These are phyloP conservation scores for Boloria euphrosyne DNA, from an alignment of 2,888 invertebrate genomes.

Conservation along the genomic window DNA sequence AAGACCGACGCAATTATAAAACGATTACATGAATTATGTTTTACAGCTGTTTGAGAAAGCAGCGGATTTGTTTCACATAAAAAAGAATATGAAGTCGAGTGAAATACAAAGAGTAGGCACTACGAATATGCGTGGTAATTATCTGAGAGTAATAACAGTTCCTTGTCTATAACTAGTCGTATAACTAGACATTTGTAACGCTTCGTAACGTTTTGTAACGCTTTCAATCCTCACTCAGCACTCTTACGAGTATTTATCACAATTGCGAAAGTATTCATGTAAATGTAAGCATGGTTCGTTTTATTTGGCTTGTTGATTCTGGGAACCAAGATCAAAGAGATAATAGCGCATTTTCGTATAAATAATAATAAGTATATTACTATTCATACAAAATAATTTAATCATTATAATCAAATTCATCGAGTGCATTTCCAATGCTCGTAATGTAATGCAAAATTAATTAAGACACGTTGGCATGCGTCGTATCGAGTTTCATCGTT, in stretches of 20 bases:
- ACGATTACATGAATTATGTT: conserved; percentile 23
- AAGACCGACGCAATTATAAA: conserved; percentile 29
- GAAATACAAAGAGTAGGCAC: conserved; percentile 1
- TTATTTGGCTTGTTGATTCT: not conserved
- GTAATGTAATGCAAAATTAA: not conserved
- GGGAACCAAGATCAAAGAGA: too few species aligned
- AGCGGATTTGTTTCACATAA: conserved; percentile 16
- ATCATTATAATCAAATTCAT: too few species aligned
- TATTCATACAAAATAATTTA: too few species aligned
- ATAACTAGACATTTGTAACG: not conserved
- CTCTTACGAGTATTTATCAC: not conserved
- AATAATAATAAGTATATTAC: too few species aligned
- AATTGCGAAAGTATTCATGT: not conserved
- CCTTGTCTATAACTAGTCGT: not conserved
- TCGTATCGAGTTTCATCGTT: not conserved
- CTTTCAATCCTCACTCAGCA: not conserved
- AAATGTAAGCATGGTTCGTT: not conserved
- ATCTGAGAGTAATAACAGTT: conserved; percentile 1
- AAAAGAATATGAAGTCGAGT: not conserved
- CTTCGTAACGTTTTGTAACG: not conserved
- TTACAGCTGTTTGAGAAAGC: conserved; percentile 24
- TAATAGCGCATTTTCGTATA: too few species aligned
- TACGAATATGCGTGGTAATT: not conserved
- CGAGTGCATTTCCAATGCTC: not conserved
- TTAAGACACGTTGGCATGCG: not conserved